Percentiles rank a stretch among this genome's conserved stretches.
Conservation (phyloP, 1,140 invertebrate genomes). For the Drosophila takahashii region DNA sequence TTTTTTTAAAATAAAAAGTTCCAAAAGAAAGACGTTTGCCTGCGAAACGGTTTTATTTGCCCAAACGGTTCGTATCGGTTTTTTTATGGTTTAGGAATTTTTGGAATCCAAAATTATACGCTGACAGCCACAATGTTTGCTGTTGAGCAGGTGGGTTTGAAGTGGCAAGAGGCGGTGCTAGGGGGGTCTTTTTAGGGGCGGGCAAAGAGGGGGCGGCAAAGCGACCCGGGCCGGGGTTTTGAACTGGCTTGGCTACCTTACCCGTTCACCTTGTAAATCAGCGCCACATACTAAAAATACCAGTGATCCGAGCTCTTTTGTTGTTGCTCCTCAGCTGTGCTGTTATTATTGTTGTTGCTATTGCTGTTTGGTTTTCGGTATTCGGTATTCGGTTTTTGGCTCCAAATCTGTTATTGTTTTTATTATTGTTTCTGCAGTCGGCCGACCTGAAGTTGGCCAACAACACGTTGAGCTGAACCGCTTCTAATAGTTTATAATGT, state of each 20-base stretch:
- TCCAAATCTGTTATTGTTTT: constrained; percentile 21
- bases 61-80: constrained; percentile 20
- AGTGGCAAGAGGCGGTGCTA: not conserved
- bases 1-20: too few relatives aligned
- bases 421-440: constrained; percentile 46
- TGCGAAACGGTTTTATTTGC: not conserved
- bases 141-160: constrained; percentile 28
- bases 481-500: constrained; percentile 55
- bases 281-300: constrained; percentile 63
- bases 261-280: constrained; percentile 65
- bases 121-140: constrained; percentile 23
- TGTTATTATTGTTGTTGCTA: constrained; percentile 1
- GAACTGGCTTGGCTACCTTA: constrained; percentile 61
- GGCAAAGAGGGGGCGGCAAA: constrained; percentile 12
- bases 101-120: not conserved
- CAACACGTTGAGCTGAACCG: constrained; percentile 45
- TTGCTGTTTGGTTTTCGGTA: constrained; percentile 2
- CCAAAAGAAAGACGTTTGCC: not conserved
- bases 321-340: constrained; percentile 15
- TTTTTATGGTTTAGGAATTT: not conserved
- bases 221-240: constrained; percentile 48
- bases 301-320: constrained; percentile 49
- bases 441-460: constrained; percentile 56
- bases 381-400: too few relatives aligned
- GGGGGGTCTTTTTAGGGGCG: not conserved